Percentiles rank a stretch among this genome's conserved stretches.
Conservation (phyloP, 2,797 vertebrate species). For the Pseudotriccus pelzelni region DNA sequence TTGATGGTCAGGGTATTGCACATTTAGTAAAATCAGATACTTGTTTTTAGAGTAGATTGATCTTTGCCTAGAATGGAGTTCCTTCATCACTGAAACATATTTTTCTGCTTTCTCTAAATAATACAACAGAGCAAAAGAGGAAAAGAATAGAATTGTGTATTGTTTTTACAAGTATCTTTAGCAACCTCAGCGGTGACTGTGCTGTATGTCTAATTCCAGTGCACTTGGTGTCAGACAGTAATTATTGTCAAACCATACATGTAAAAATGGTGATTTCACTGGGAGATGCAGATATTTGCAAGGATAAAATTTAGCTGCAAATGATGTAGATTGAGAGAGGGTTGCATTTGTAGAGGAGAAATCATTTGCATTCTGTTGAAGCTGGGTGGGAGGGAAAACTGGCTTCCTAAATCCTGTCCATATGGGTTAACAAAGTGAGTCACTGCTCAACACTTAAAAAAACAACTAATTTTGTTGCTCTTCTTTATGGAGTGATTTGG, state of each 20-base stretch:
- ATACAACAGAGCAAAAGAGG: neutral
- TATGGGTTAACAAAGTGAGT: slow-evolving; percentile 15
- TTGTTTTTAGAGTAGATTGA: neutral
- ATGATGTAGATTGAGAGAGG: neutral
- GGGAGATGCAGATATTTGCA: neutral
- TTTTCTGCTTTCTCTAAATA: neutral
- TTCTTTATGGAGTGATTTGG: neutral
- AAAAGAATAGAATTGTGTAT: neutral
- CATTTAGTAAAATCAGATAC: neutral
- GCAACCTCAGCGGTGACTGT: neutral
- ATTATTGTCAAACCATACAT: neutral
- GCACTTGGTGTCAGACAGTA: neutral
- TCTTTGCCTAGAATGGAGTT: neutral
- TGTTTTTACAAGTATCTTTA: neutral
- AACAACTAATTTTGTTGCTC: neutral
- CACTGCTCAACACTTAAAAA: neutral
- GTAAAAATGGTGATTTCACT: neutral
- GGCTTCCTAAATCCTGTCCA: neutral
- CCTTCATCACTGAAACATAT: neutral
- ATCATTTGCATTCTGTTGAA: neutral
- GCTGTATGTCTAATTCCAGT: neutral
- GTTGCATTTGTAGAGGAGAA: neutral
- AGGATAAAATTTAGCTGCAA: neutral
- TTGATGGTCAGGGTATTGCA: neutral
- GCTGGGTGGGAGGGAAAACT: neutral